Evolutionary conservation across 2,888 invertebrate genomes (phyloP), one percentile per base, ranked within the genome.

Genomic region (Chorisops tibialis): DNA sequence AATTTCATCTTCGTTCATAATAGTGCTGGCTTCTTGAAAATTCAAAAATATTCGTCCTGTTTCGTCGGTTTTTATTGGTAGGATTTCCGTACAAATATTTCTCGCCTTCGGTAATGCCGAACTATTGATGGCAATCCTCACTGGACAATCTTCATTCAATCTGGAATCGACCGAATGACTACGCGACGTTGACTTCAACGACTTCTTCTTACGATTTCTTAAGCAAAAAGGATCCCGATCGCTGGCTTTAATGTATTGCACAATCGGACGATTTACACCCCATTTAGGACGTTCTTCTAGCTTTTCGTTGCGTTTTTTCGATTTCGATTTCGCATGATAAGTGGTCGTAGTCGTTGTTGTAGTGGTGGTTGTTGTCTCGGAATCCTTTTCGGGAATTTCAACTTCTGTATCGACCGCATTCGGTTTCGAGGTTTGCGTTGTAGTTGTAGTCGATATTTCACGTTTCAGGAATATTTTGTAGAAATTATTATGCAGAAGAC

Each of bases 241-340:
- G 71, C 93, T 93, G 77, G 93, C 93, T 72, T 93, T 93, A 63
- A 92, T 83, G 72, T 93, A 93, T 70, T 91, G 87, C 9, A 89
- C 89, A 21, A 87, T 86, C 4, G 92, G 91, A 67, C 86, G 81
- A 69, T 88, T 88, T 2, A 85, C 88, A 43, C 87, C 85, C 90
- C 90, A 87, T 77, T 90, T 85, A 11, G 87, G 86, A 62, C 89
- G 81, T 74, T 84, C 83, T 72, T 84, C 84, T 69, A 85, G 79
- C 70, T 74, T 75, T 18, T 65, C 66, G 37, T 68, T 68, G 24
- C 68, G 61, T 4, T 66, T 66, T 2, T 63, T 66, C 11, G 71
- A 70, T 21, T 73, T 72, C 12, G 70, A 72, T 65, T 75, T 75
- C 50, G 70, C 70, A 60, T 74, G 74, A 4, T 74, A 73, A 51